These are phyloP conservation scores for Morone saxatilis DNA, from an alignment of 2,113 vertebrate species.

Conservation along the genomic window DNA sequence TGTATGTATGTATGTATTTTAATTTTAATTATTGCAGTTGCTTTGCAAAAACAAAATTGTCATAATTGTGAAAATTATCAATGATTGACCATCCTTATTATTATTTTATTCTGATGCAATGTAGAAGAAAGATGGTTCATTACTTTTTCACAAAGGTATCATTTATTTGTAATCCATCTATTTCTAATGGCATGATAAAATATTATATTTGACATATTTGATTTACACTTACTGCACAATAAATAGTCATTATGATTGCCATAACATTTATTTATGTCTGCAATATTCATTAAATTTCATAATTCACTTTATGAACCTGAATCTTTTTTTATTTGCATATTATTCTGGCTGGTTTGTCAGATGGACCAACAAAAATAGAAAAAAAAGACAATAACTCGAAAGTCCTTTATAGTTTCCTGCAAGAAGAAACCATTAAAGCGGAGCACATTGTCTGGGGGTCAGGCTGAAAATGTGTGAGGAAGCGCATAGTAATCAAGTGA, in stretches of 20 bases:
- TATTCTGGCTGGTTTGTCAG: slow-evolving; percentile 24
- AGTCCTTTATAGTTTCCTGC: slow-evolving; percentile 84
- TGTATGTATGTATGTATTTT: background rate
- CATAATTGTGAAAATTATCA: background rate
- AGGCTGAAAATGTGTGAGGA: slow-evolving; percentile 81
- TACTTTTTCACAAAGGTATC: background rate
- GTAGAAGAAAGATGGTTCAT: no score
- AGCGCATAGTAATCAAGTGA: slow-evolving; percentile 82
- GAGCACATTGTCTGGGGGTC: slow-evolving; percentile 76
- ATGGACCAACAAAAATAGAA: slow-evolving; percentile 16
- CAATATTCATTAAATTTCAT: background rate
- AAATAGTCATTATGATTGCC: background rate
- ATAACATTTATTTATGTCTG: background rate
- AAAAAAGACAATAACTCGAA: slow-evolving; percentile 70
- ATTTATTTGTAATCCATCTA: background rate
- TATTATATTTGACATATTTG: background rate
- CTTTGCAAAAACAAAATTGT: background rate
- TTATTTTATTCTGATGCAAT: background rate
- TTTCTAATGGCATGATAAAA: background rate
- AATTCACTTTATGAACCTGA: background rate
- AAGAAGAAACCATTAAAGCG: slow-evolving; percentile 77
- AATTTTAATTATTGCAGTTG: background rate
- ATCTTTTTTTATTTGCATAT: slow-evolving; percentile 6
- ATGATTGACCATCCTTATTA: background rate
- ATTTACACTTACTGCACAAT: background rate